Percentiles rank a stretch among this genome's conserved stretches.
These are phyloP conservation scores for Triplophysa tibetana DNA, from an alignment of 2,113 vertebrate genomes.

Conservation along the genomic window DNA sequence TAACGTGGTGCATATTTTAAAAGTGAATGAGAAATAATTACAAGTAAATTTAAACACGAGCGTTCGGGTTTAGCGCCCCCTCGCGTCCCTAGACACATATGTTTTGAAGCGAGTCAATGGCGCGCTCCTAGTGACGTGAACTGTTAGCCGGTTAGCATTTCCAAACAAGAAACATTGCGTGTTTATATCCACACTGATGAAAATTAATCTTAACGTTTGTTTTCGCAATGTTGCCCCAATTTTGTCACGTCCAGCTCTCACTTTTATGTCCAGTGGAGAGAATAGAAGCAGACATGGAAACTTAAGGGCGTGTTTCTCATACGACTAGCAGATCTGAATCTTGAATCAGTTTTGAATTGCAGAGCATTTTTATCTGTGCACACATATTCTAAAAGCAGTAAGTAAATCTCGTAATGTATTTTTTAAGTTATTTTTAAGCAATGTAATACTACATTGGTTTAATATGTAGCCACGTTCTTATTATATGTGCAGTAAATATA, in stretches of 20 bases:
- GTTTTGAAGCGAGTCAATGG: neutral
- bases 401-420: neutral
- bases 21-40: neutral
- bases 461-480: neutral
- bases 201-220: neutral
- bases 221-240: neutral
- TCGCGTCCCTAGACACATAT: neutral
- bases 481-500: neutral
- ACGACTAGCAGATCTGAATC: neutral
- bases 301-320: neutral
- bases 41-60: neutral
- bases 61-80: neutral
- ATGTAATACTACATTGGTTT: neutral
- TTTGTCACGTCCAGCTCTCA: neutral
- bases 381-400: slow-evolving; percentile 11
- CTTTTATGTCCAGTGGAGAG: neutral
- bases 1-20: neutral
- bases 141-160: slow-evolving; percentile 27
- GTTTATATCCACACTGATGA: neutral
- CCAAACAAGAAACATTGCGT: neutral
- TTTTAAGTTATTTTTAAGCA: neutral
- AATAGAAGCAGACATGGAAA: neutral
- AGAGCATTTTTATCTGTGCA: neutral
- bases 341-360: neutral
- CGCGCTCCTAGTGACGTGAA: neutral